Evolutionary conservation across 2,888 invertebrate species (phyloP).

Genomic region (Tenthredo mesomela): DNA sequence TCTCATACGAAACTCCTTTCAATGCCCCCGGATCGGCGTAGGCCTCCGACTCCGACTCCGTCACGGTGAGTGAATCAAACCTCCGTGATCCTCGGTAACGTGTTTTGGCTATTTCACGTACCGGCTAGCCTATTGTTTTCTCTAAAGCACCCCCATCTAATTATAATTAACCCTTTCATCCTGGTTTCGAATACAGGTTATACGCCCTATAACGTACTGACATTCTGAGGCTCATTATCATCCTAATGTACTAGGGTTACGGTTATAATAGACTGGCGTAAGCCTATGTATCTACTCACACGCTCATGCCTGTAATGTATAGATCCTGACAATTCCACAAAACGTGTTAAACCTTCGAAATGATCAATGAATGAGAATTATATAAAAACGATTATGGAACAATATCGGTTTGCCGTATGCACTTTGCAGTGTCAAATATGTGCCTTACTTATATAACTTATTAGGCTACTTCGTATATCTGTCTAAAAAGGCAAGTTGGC

Average conservation of each 20-base stretch:
- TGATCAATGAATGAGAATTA: not conserved
- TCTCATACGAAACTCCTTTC: conserved; percentile 43
- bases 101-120: conserved; percentile 43
- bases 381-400: not conserved
- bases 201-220: not conserved
- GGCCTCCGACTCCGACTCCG: conserved; percentile 2
- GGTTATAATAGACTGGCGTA: conserved; percentile 15
- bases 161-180: conserved; percentile 52
- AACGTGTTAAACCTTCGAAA: not conserved
- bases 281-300: not conserved
- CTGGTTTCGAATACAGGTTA: conserved; percentile 47
- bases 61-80: conserved; percentile 33
- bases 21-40: conserved; percentile 24
- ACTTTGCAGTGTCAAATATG: not conserved
- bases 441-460: not conserved
- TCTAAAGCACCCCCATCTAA: conserved; percentile 38
- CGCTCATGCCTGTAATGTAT: not conserved
- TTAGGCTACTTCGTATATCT: not conserved
- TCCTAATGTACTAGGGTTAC: conserved; percentile 34
- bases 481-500: not conserved
- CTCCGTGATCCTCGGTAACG: conserved; percentile 49
- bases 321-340: not conserved
- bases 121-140: conserved; percentile 41
- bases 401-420: not conserved
- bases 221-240: conserved; percentile 39